phyloP scores from a whole-genome alignment of 2,113 vertebrate genomes.

The Pandion haliaetus region DNA sequence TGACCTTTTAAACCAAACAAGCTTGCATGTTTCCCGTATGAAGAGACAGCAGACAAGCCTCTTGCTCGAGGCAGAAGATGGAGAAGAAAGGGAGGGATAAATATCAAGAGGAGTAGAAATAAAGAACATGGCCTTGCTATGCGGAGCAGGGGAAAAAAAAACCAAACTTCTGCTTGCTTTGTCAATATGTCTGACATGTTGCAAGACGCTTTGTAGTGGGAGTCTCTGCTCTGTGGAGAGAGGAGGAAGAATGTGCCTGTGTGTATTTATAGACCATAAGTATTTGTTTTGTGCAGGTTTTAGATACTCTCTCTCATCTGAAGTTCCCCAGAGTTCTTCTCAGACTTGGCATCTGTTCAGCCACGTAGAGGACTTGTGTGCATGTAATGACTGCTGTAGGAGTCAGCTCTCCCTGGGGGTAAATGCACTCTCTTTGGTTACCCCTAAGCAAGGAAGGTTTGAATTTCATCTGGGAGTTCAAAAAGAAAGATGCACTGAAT shows the following conservation, averaged over 20 bases:
- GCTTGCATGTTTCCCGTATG: constrained; percentile 45
- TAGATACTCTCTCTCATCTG: background rate
- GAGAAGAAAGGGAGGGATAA: constrained; percentile 54
- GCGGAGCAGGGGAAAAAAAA: background rate
- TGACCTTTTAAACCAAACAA: constrained; percentile 75
- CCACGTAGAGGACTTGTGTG: background rate
- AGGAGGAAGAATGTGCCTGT: background rate
- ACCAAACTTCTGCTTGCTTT: background rate
- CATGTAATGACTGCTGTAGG: background rate
- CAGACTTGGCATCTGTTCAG: background rate
- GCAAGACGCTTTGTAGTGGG: constrained; percentile 23
- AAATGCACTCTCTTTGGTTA: background rate
- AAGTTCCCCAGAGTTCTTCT: background rate
- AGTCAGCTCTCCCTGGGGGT: background rate
- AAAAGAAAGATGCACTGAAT: background rate
- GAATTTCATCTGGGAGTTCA: background rate
- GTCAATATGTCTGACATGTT: constrained; percentile 19
- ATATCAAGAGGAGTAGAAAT: constrained; percentile 9
- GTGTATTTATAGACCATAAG: constrained; percentile 36
- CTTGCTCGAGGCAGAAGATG: constrained; percentile 59
- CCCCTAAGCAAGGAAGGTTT: background rate
- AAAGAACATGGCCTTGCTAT: constrained; percentile 33
- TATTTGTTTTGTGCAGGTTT: constrained; percentile 32
- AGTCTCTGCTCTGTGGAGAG: constrained; percentile 15
- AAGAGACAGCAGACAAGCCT: constrained; percentile 65